Evolutionary conservation across 2,797 vertebrate species (phyloP).

Genomic region (Varecia variegata): DNA sequence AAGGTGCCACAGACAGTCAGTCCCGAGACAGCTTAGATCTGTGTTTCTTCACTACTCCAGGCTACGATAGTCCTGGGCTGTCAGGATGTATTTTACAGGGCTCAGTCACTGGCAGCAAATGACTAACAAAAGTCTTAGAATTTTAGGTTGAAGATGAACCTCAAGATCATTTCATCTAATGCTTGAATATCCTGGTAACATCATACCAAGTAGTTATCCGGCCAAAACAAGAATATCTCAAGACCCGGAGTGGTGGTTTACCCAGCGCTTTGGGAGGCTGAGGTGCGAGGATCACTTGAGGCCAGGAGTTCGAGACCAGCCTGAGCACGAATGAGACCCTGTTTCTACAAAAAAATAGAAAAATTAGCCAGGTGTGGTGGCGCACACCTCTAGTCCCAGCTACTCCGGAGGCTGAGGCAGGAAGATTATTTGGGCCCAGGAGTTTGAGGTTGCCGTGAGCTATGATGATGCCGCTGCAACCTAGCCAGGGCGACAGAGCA

Average conservation of each 20-base stretch:
- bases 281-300: not conserved
- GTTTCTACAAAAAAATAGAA: not conserved
- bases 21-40: not conserved
- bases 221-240: not conserved
- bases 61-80: not conserved
- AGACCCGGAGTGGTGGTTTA: not conserved
- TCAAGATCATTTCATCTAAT: not conserved
- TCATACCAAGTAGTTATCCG: not conserved
- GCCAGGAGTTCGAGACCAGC: not conserved
- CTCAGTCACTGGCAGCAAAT: not conserved
- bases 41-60: not conserved
- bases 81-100: not conserved
- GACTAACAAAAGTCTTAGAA: not conserved
- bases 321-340: not conserved
- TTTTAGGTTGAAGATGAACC: slow-evolving; percentile 12
- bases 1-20: not conserved
- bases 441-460: not conserved
- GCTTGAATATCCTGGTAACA: not conserved
- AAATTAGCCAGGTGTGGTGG: not conserved
- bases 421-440: not conserved
- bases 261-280: not conserved
- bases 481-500: not conserved
- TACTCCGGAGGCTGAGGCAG: not conserved
- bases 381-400: not conserved
- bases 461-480: not conserved